phyloP scores from a whole-genome alignment of 2,797 vertebrate genomes.

The Fundulus diaphanus region DNA sequence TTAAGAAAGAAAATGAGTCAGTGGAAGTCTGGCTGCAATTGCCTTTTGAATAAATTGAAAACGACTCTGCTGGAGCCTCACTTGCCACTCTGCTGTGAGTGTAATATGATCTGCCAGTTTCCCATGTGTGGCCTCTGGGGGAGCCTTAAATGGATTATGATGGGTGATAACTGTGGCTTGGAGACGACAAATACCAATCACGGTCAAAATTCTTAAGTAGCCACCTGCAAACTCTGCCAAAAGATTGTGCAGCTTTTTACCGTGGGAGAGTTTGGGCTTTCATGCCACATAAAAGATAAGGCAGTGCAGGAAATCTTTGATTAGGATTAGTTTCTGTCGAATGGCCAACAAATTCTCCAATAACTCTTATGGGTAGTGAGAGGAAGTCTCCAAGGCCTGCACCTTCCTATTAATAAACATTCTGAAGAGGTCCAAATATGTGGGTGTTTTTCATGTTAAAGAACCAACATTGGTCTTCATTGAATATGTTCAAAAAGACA shows the following conservation, averaged over 20 bases:
- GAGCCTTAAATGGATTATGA: neutral
- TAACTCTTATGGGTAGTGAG: neutral
- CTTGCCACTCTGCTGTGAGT: conserved; percentile 4
- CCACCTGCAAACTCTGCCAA: conserved; percentile 11
- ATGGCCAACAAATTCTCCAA: neutral
- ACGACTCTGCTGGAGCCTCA: neutral
- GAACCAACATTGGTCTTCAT: neutral
- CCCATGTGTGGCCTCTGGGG: neutral
- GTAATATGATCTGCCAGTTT: conserved; percentile 11
- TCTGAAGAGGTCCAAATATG: neutral
- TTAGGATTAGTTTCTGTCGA: neutral
- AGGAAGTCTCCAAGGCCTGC: neutral
- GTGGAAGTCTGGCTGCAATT: neutral
- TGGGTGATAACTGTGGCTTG: conserved; percentile 3
- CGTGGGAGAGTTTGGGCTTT: conserved; percentile 7
- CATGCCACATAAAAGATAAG: conserved; percentile 3
- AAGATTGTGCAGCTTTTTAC: neutral
- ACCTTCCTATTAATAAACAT: neutral
- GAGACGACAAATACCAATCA: conserved; percentile 10
- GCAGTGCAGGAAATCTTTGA: conserved; percentile 4
- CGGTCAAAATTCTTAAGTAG: conserved; percentile 7
- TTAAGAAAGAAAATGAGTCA: neutral
- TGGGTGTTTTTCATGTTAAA: neutral
- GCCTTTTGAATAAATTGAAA: neutral
- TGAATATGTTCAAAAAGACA: neutral